A percentile compares a stretch with the other conserved stretches of the same genome.
These are phyloP conservation scores for Strongylocentrotus purpuratus DNA, from an alignment of 35 echinoderm and acorn worm species.

Conservation along the genomic window DNA sequence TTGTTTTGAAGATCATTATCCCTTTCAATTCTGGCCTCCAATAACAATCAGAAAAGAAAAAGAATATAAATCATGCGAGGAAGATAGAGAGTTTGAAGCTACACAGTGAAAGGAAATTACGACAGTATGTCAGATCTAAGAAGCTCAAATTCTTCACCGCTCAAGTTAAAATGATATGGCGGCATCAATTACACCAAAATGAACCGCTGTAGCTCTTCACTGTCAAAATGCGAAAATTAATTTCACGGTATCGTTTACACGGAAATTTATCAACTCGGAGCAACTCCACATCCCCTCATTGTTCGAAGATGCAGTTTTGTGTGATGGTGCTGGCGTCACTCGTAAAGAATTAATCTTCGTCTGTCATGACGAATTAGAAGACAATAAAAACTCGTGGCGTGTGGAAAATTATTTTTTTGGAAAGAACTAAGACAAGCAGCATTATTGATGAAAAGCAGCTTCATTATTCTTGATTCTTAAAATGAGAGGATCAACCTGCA, in stretches of 20 bases:
- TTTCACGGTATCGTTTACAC: constrained; percentile 40
- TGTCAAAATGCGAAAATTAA: constrained; percentile 24
- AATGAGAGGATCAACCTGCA: neutral
- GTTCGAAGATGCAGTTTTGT: neutral
- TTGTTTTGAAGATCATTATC: neutral
- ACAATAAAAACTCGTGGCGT: constrained; percentile 31
- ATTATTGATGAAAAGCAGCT: neutral
- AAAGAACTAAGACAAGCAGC: neutral
- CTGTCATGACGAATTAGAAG: constrained; percentile 46
- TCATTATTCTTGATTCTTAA: neutral
- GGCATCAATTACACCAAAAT: constrained; percentile 37
- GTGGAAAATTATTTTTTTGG: constrained; percentile 7
- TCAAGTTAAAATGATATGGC: neutral
- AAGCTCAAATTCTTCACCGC: neutral
- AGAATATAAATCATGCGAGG: neutral
- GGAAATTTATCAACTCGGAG: constrained; percentile 18
- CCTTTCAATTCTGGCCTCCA: neutral
- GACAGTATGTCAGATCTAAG: neutral
- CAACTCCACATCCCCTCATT: neutral
- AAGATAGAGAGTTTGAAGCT: neutral
- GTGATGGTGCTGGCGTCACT: constrained; percentile 17
- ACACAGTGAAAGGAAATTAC: neutral
- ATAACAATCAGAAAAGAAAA: neutral
- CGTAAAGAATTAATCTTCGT: constrained; percentile 30
- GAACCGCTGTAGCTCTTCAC: constrained; percentile 29